These are phyloP conservation scores for Hipposideros larvatus DNA, from an alignment of 2,797 vertebrate genomes.

Conservation along the genomic window DNA sequence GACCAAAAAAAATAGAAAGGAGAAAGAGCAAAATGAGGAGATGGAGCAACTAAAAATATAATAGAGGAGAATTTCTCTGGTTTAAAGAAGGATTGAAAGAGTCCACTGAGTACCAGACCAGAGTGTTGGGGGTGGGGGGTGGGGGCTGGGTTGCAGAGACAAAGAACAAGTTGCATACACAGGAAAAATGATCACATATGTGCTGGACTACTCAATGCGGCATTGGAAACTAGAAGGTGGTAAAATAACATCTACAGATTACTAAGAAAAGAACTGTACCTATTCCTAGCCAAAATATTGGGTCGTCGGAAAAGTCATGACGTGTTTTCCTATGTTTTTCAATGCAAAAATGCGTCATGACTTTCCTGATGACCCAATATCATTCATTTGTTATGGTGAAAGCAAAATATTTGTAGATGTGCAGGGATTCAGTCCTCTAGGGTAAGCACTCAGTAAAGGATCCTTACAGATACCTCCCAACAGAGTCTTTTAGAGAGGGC, in stretches of 20 bases:
- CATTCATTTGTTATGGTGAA: neutral
- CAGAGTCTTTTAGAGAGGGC: neutral
- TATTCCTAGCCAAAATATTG: neutral
- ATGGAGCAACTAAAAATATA: neutral
- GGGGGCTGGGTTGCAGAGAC: neutral
- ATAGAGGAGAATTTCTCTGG: neutral
- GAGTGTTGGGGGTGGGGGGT: neutral
- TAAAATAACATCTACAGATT: neutral
- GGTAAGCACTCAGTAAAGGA: neutral
- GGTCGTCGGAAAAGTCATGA: no score
- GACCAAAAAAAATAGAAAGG: neutral
- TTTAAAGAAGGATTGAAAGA: neutral
- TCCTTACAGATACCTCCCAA: constrained; percentile 22
- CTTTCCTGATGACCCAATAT: no score
- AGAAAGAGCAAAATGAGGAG: neutral
- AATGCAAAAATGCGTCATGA: no score
- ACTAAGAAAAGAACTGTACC: neutral
- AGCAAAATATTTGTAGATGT: neutral
- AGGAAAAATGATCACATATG: neutral
- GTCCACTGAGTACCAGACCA: neutral
- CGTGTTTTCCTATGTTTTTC: no score
- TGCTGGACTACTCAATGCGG: neutral
- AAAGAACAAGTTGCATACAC: neutral
- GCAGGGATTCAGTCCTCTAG: neutral
- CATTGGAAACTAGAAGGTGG: neutral